These are phyloP conservation scores for Hypanus sabinus DNA, from an alignment of 2,113 vertebrate species.

Conservation along the genomic window DNA sequence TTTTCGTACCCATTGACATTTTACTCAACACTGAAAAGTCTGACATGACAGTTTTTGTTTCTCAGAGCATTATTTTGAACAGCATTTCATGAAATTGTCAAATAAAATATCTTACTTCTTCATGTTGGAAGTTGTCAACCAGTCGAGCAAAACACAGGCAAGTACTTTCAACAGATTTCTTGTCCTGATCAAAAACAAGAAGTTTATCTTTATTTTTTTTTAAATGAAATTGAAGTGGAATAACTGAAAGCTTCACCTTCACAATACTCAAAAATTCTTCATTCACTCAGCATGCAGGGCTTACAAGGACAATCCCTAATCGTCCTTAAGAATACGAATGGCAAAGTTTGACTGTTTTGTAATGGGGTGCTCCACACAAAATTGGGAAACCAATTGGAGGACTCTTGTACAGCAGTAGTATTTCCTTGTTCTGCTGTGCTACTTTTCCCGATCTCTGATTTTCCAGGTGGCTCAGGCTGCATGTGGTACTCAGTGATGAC, in stretches of 20 bases:
- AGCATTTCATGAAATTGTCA: background rate
- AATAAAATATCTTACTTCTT: constrained; percentile 67
- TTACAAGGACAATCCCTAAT: too few relatives aligned
- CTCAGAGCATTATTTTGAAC: background rate
- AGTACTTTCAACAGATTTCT: constrained; percentile 98
- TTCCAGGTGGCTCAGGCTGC: too few relatives aligned
- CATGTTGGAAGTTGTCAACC: constrained; percentile 97
- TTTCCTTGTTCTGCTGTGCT: too few relatives aligned
- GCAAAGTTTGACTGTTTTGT: too few relatives aligned
- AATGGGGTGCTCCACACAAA: too few relatives aligned
- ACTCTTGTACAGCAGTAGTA: too few relatives aligned
- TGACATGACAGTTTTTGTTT: background rate
- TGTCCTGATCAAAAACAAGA: constrained; percentile 65
- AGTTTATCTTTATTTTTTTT: background rate
- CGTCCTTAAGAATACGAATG: too few relatives aligned
- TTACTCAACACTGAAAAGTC: background rate
- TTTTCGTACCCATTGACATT: background rate
- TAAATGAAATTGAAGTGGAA: background rate
- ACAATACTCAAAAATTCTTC: too few relatives aligned
- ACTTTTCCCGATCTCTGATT: too few relatives aligned
- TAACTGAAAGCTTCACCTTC: background rate
- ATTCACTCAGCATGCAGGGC: too few relatives aligned
- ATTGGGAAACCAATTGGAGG: too few relatives aligned
- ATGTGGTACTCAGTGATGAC: too few relatives aligned
- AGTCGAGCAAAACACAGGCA: constrained; percentile 97